These are phyloP conservation scores for Eolophus roseicapilla DNA, from an alignment of 2,113 vertebrate species.

Conservation along the genomic window DNA sequence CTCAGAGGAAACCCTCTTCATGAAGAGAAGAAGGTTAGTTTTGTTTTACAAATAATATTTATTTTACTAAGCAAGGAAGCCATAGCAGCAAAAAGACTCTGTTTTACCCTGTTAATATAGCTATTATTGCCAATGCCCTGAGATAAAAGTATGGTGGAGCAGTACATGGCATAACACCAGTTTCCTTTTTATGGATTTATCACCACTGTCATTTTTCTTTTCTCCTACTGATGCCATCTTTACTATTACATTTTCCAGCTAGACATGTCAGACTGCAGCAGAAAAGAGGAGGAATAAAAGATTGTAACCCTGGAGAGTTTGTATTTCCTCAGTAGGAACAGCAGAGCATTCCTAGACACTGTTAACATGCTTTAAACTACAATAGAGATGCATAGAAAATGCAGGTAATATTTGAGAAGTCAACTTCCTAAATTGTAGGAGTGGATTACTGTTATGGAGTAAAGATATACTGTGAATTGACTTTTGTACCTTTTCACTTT, in stretches of 20 bases:
- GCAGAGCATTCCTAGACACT: not conserved
- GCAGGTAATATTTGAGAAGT: not conserved
- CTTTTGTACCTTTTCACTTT: not conserved
- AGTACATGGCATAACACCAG: not conserved
- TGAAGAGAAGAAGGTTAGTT: not conserved
- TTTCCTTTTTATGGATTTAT: not conserved
- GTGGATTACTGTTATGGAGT: not conserved
- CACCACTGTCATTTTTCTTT: not conserved
- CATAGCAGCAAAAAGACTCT: not conserved
- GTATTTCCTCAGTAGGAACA: not conserved
- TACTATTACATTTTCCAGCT: not conserved
- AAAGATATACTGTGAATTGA: not conserved
- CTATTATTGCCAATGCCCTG: not conserved
- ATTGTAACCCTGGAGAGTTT: not conserved
- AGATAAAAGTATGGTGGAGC: not conserved
- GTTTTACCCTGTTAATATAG: not conserved
- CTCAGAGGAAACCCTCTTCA: not conserved
- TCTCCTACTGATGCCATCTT: fast-evolving
- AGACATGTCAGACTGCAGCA: not conserved
- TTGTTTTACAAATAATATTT: not conserved
- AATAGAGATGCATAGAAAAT: not conserved
- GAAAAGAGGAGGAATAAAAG: not conserved
- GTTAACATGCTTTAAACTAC: not conserved
- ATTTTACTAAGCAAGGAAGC: not conserved
- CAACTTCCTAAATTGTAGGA: not conserved